phyloP scores from a whole-genome alignment of 1,140 invertebrate species.

The Acromyrmex charruanus region DNA sequence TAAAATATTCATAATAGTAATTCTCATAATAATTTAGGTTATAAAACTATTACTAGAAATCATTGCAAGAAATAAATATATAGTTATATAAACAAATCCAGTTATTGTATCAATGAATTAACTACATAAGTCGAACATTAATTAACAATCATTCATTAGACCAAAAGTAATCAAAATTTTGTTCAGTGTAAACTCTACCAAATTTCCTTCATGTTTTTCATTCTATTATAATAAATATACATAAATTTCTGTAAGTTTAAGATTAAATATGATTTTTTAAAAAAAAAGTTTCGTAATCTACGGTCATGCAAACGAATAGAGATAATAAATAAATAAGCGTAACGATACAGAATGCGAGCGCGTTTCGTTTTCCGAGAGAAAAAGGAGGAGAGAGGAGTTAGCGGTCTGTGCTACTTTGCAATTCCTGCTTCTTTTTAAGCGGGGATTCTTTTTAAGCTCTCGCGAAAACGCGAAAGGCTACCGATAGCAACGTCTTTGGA shows the following conservation, averaged over 20 bases:
- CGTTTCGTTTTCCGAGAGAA: background rate
- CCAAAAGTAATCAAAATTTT: too few relatives aligned
- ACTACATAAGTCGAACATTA: too few relatives aligned
- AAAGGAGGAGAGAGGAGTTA: background rate
- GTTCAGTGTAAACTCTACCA: background rate
- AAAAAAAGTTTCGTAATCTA: background rate
- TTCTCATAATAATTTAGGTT: too few relatives aligned
- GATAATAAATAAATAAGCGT: conserved; percentile 26
- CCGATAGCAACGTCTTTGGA: conserved; percentile 67
- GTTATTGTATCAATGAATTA: too few relatives aligned
- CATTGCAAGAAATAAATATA: too few relatives aligned
- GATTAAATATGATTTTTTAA: background rate
- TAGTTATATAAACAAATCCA: too few relatives aligned
- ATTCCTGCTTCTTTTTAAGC: conserved; percentile 57
- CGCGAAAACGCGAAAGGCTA: conserved; percentile 64
- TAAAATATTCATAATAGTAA: too few relatives aligned
- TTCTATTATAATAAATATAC: background rate
- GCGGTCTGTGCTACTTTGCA: conserved; percentile 51
- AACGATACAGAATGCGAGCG: background rate
- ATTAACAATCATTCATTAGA: too few relatives aligned
- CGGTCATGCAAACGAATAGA: background rate
- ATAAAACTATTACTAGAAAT: too few relatives aligned
- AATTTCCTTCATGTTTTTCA: background rate
- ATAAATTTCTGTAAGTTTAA: background rate
- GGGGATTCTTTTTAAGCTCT: conserved; percentile 64